Percentiles rank a stretch among this genome's conserved stretches.
Evolutionary conservation across 92 coral and sea anemone genomes (phyloP).

Genomic region (Zoanthus sociatus): DNA sequence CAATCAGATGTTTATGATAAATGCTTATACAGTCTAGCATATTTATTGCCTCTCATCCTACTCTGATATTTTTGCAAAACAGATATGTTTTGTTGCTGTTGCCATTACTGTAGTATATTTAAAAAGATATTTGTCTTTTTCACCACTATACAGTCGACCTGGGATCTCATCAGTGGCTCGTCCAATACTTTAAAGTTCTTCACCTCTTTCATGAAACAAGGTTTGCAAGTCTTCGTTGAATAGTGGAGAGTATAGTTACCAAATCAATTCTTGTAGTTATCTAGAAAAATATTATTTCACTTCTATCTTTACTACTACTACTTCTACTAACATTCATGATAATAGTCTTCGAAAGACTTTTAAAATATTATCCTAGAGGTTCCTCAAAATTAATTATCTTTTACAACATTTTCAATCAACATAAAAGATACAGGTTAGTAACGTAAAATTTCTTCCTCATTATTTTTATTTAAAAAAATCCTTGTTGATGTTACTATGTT

Average conservation of each 20-base stretch:
- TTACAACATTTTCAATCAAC: too few species aligned
- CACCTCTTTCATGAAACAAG: conserved; percentile 19
- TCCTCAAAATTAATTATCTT: too few species aligned
- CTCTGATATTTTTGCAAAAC: not conserved
- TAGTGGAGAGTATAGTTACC: not conserved
- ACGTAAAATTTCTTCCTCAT: not conserved
- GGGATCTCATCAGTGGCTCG: conserved; percentile 69
- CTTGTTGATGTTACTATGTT: not conserved
- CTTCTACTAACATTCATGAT: not conserved
- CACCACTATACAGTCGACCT: conserved; percentile 55
- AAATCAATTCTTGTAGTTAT: not conserved
- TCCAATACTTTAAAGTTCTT: conserved; percentile 50
- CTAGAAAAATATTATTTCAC: not conserved
- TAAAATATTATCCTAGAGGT: too few species aligned
- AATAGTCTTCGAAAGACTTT: not conserved
- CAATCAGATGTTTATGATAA: not conserved
- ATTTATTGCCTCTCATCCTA: not conserved
- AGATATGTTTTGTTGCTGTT: not conserved
- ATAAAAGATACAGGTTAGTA: not conserved
- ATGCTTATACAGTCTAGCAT: not conserved
- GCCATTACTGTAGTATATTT: not conserved
- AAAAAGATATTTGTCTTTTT: conserved; percentile 17
- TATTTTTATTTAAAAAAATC: not conserved
- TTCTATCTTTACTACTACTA: not conserved
- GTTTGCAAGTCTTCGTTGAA: not conserved